Conservation (phyloP, 2,888 invertebrate species). For the Mythimna loreyi region DNA sequence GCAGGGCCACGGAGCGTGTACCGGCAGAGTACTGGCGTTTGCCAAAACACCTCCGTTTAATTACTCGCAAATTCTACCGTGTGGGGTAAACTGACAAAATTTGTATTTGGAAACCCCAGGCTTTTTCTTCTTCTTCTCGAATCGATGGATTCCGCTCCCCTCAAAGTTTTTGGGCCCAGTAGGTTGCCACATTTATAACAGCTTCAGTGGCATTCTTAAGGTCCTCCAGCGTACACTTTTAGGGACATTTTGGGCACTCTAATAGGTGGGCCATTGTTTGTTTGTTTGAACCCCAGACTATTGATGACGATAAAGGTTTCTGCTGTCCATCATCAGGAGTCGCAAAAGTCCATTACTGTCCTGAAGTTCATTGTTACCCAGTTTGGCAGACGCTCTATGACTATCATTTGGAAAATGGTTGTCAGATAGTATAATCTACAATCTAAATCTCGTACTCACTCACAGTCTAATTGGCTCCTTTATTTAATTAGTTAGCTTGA, state of each 20-base stretch:
- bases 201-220: no score
- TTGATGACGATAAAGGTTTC: neutral
- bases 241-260: no score
- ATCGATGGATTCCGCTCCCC: no score
- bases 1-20: conserved; percentile 12
- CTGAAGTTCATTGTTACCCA: neutral
- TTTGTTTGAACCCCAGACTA: no score
- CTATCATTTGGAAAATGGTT: neutral
- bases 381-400: neutral
- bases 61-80: conserved; percentile 20
- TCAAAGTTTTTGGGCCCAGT: no score
- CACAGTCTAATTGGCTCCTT: neutral
- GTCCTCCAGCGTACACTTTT: no score
- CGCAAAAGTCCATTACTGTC: neutral
- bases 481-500: neutral
- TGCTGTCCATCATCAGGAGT: neutral
- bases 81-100: neutral
- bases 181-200: no score
- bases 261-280: no score
- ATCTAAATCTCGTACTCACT: neutral
- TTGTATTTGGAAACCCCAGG: neutral
- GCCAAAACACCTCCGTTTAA: conserved; percentile 23
- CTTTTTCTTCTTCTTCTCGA: no score
- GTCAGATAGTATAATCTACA: neutral
- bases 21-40: neutral